These are phyloP conservation scores for Nannoperca obscura DNA, from an alignment of 2,797 vertebrate species.

Conservation along the genomic window DNA sequence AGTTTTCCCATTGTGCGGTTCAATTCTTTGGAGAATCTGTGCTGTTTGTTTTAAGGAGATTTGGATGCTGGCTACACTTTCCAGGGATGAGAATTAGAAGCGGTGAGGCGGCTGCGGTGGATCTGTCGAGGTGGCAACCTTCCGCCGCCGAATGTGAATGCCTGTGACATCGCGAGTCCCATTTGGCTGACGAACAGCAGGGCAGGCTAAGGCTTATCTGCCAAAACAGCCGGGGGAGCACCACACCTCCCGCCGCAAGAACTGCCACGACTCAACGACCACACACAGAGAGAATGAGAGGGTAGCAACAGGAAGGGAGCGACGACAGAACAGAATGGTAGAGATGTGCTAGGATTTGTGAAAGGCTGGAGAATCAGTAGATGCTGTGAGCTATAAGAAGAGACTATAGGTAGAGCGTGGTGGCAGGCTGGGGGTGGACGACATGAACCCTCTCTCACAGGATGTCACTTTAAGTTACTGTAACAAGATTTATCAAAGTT, in stretches of 20 bases:
- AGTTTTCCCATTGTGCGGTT: constrained; percentile 27
- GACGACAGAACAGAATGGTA: constrained; percentile 13
- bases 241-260: constrained; percentile 62
- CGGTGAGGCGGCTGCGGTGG: constrained; percentile 17
- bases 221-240: constrained; percentile 79
- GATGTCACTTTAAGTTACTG: not conserved
- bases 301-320: constrained; percentile 42
- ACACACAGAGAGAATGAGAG: constrained; percentile 69
- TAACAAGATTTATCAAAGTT: not conserved
- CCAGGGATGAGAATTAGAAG: constrained; percentile 33
- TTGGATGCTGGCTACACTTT: constrained; percentile 34
- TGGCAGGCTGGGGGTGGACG: not conserved
- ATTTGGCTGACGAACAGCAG: constrained; percentile 70
- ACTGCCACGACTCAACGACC: constrained; percentile 51
- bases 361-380: constrained; percentile 17
- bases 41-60: constrained; percentile 47
- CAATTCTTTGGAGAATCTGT: constrained; percentile 41
- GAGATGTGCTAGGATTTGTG: constrained; percentile 28
- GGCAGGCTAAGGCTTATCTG: constrained; percentile 80
- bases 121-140: constrained; percentile 49
- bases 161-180: constrained; percentile 49
- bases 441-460: not conserved
- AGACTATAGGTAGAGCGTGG: not conserved
- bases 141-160: constrained; percentile 39
- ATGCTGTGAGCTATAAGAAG: constrained; percentile 10